Percentiles rank a stretch among this genome's conserved stretches.
These are phyloP conservation scores for Disparrhopalites patrizii DNA, from an alignment of 2,888 invertebrate species.

Conservation along the genomic window DNA sequence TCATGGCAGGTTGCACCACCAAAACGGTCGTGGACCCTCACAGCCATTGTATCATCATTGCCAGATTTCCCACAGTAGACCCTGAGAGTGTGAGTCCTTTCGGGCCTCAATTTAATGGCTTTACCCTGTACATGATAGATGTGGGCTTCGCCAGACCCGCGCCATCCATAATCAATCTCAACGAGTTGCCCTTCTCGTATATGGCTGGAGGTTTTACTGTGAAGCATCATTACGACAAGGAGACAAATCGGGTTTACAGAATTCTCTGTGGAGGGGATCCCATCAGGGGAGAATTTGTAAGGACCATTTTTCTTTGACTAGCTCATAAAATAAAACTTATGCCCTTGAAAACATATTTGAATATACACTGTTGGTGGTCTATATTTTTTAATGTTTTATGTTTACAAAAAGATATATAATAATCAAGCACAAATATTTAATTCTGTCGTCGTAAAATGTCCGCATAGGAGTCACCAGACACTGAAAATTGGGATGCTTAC, in stretches of 20 bases:
- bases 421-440: no score
- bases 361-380: no score
- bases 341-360: no score
- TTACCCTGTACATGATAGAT: neutral
- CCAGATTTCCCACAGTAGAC: neutral
- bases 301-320: neutral
- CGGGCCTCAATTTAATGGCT: no score
- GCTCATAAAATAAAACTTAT: neutral
- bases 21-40: neutral
- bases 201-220: neutral
- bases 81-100: neutral
- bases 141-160: conserved; percentile 1
- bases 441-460: no score
- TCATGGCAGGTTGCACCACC: neutral
- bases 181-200: neutral
- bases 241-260: neutral
- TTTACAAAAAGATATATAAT: no score
- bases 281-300: conserved; percentile 4
- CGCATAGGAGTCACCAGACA: neutral
- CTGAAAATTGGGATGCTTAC: neutral
- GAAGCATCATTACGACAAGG: neutral
- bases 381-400: neutral
- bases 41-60: neutral
- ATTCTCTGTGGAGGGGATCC: neutral
- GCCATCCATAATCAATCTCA: neutral